These are phyloP conservation scores for Canis aureus DNA, from an alignment of 2,113 vertebrate genomes.

Conservation along the genomic window DNA sequence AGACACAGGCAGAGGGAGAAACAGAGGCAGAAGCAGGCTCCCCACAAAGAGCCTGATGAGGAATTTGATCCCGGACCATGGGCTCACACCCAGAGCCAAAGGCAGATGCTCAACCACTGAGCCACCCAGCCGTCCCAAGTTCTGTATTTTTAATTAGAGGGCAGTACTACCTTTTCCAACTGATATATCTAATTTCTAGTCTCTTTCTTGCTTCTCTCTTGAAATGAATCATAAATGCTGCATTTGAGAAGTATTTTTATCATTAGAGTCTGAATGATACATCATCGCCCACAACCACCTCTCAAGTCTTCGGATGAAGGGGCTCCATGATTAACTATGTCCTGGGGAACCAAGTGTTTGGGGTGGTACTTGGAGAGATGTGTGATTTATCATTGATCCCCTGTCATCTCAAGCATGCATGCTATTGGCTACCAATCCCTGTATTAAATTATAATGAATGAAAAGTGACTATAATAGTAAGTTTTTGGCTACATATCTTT, in stretches of 20 bases:
- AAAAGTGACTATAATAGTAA: neutral
- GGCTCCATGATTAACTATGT: neutral
- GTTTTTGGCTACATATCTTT: neutral
- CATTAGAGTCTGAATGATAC: neutral
- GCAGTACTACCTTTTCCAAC: slow-evolving; percentile 51
- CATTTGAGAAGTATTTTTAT: slow-evolving; percentile 54
- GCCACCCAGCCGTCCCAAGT: no score
- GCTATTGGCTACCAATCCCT: neutral
- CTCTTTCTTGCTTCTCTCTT: slow-evolving; percentile 53
- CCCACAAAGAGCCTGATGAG: no score
- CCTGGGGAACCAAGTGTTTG: neutral
- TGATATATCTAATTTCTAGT: slow-evolving; percentile 50
- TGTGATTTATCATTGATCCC: neutral
- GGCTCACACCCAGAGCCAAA: no score
- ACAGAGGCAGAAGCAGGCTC: no score
- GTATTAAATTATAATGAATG: neutral
- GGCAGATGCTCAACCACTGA: no score
- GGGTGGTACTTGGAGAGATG: neutral
- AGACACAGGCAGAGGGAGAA: no score
- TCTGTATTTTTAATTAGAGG: neutral
- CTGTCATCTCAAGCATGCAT: neutral
- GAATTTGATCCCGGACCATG: no score
- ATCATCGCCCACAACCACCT: neutral
- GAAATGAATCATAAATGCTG: slow-evolving; percentile 61
- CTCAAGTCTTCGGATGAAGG: neutral